Base-by-base conservation (phyloP, 2,888 invertebrate species). In the Ditylenchus weischeri region DNA sequence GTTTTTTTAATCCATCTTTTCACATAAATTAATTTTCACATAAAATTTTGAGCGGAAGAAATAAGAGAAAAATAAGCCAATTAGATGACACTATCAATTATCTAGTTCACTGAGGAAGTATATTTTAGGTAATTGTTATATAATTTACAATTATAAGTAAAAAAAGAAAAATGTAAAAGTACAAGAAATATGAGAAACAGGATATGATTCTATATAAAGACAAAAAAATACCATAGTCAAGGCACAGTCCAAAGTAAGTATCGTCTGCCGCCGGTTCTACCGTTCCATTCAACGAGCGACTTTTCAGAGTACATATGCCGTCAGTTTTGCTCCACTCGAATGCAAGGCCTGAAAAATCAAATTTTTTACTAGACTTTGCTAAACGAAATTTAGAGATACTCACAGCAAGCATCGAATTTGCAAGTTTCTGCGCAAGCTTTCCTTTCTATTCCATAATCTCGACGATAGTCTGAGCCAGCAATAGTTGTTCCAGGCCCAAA, bases 221-320 rank as follows among this genome's bases (percentile, higher is more conserved):
- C 66, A 73, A 62, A 19, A 21, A 58, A 64, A 29, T 67, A 75
- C 75, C 77, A 49, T 64, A 71, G 47, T 77, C 77, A 43, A 75
- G 62, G 54, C 75, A 75, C n/a, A 75, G 63, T 13, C 75, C 75
- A 57, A 75, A 77, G 48, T 63, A 62, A 8, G 70, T 63, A 38
- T 68, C 62, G 21, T 65, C 54, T 47, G 62, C 66, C 29, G 69
- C 65, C 19, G 59, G 43, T 18, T 59, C 62, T 50, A 78, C 73
- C 15, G 75, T 75, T 21, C 75, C 75, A 64, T 75, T 75, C 59
- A 75, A 54, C 23, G 75, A 75, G 57, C 77, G 64, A 59, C 69
- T 72, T 62, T 75, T 75, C 61, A 77, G 63, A 15, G 77, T 75
- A 68, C 75, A 75, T 47, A 60, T 48, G 49, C 77, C 77, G n/a